phyloP scores from a whole-genome alignment of 1,140 invertebrate species.

The Nasonia giraulti region DNA sequence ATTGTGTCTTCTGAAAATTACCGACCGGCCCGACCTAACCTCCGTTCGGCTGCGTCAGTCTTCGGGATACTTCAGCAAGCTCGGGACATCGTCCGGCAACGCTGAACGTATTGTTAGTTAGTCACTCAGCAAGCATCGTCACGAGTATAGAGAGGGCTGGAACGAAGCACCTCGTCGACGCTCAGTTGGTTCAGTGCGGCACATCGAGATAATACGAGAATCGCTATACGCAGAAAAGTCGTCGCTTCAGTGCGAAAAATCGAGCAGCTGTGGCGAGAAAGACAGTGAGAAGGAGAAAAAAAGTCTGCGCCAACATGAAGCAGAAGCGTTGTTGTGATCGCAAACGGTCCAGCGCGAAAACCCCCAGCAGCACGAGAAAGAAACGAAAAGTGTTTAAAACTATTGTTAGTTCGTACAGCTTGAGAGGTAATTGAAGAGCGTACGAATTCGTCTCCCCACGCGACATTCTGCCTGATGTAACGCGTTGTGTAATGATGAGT shows the following conservation, averaged over 20 bases:
- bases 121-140: not conserved
- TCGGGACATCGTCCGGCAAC: too few species aligned
- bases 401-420: not conserved
- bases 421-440: constrained; percentile 25
- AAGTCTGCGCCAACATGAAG: constrained; percentile 31
- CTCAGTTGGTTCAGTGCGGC: not conserved
- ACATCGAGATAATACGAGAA: too few species aligned
- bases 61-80: too few species aligned
- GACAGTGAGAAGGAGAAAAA: not conserved
- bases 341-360: constrained; percentile 5
- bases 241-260: not conserved
- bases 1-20: constrained; percentile 20
- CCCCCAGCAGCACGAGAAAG: not conserved
- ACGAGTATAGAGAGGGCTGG: not conserved
- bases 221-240: too few species aligned
- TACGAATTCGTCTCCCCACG: not conserved
- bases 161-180: not conserved
- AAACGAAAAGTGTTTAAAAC: constrained; percentile 21
- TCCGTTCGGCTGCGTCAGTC: not conserved
- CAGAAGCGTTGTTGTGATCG: constrained; percentile 18
- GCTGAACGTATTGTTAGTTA: not conserved
- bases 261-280: not conserved
- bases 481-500: not conserved
- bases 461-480: not conserved
- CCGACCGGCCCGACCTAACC: constrained; percentile 23